A percentile compares a stretch with the other conserved stretches of the same genome.
Conservation (phyloP, 1,140 invertebrate genomes). For the Spodoptera litura region DNA sequence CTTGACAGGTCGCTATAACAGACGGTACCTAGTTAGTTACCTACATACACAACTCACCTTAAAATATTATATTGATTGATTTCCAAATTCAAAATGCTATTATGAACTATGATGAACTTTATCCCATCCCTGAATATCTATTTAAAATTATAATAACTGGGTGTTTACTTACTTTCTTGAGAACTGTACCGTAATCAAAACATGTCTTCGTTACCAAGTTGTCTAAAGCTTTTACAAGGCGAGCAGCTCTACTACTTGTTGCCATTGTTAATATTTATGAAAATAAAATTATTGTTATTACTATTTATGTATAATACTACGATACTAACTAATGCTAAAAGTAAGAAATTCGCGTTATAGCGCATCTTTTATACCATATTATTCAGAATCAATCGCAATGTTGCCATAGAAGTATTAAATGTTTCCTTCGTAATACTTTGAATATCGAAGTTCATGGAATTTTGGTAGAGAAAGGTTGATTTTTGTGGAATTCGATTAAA, state of each 20-base stretch:
- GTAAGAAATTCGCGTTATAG: background rate
- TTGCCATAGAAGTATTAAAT: background rate
- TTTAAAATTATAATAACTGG: too few species aligned
- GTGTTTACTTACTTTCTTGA: slow-evolving; percentile 1
- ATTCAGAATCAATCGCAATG: slow-evolving; percentile 12
- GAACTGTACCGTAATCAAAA: slow-evolving; percentile 13
- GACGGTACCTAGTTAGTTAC: too few species aligned
- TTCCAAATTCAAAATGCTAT: too few species aligned
- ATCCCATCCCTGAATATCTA: too few species aligned
- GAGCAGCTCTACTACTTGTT: background rate
- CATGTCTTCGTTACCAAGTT: background rate
- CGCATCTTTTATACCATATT: background rate
- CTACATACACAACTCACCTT: too few species aligned
- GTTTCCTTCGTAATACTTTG: too few species aligned
- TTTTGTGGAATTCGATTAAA: background rate
- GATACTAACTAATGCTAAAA: background rate
- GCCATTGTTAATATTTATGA: background rate
- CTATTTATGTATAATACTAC: background rate
- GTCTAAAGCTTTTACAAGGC: slow-evolving; percentile 14
- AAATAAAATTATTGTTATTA: too few species aligned
- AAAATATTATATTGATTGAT: too few species aligned
- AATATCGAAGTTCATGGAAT: background rate
- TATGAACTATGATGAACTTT: too few species aligned
- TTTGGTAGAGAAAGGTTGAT: background rate
- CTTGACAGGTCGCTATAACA: too few species aligned